Evolutionary conservation across 2,113 vertebrate genomes (phyloP).

Genomic region (Urocolius indicus): DNA sequence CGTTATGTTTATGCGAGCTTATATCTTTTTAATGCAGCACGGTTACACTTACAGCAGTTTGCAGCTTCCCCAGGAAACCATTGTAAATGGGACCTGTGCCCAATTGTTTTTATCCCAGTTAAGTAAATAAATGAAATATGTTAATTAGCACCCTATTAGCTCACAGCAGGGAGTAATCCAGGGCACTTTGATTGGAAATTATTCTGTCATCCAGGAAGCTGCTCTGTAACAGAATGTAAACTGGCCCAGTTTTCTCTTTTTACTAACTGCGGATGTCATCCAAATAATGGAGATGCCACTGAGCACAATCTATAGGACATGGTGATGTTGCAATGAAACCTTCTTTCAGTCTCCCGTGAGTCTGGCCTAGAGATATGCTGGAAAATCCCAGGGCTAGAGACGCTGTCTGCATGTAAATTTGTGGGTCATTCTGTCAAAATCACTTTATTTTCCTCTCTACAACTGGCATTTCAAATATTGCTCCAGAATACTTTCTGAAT

Average conservation of each 20-base stretch:
- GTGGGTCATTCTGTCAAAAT: not conserved
- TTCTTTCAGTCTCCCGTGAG: slow-evolving; percentile 10
- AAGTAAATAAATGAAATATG: slow-evolving; percentile 87
- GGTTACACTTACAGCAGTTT: slow-evolving; percentile 60
- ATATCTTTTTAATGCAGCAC: slow-evolving; percentile 60
- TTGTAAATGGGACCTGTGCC: slow-evolving; percentile 79
- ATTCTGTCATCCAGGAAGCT: slow-evolving; percentile 81
- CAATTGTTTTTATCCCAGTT: slow-evolving; percentile 80
- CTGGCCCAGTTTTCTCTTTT: slow-evolving; percentile 69
- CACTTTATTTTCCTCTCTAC: not conserved
- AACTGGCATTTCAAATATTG: not conserved
- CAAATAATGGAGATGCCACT: slow-evolving; percentile 54
- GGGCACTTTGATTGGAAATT: slow-evolving; percentile 80
- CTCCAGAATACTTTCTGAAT: not conserved
- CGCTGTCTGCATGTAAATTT: slow-evolving; percentile 15
- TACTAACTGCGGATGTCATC: slow-evolving; percentile 57
- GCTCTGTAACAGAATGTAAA: slow-evolving; percentile 78
- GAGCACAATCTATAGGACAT: slow-evolving; percentile 13
- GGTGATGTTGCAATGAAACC: not conserved
- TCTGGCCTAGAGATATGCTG: not conserved
- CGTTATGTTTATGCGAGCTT: slow-evolving; percentile 27
- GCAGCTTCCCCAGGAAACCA: slow-evolving; percentile 79
- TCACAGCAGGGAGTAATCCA: slow-evolving; percentile 83
- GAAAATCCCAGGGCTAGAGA: not conserved
- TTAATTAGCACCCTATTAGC: slow-evolving; percentile 85